Evolutionary conservation across 2,113 vertebrate genomes (phyloP), one percentile per base, ranked within the genome.

Genomic region (Hemiprocne comata): DNA sequence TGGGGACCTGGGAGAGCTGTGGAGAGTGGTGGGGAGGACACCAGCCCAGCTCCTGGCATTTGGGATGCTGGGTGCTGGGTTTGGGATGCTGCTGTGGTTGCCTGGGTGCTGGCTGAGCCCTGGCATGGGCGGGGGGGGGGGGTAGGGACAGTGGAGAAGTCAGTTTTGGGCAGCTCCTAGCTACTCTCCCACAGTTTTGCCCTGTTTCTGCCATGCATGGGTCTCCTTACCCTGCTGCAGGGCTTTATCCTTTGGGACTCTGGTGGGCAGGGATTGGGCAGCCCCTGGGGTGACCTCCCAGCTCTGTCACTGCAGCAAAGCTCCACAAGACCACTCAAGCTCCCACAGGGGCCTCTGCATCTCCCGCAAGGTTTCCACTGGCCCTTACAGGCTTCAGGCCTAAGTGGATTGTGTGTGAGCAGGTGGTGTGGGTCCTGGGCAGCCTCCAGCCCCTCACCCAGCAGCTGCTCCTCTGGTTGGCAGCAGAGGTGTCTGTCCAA

Each of bases 171-270:
- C 40, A 85, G 57, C 44, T 82, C 54, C n/a, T 48, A n/a, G 50
- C 46, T 64, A 65, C 60, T 29, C 33, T 60, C n/a, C 61, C 6
- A 0, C 1, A 25, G 11, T 5, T 86, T 51, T 54, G 65, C 33
- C 44, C 60, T 2, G 0, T 77, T 36, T 73, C 75, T 92, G 42
- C 34, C 1, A 1, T 23, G 23, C 10, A 0, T 5, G 38, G 10
- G 38, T 20, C 23, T 90, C n/a, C 55, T 31, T 13, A 25, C 25
- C 10, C 57, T 25, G 50, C 31, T 6, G 28, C 26, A 24, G 50
- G 44, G 26, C 75, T 79, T 50, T 42, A 58, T 89, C 51, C 40
- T 54, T 20, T 0, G 0, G 21, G 38, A 23, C 4, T 64, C 10
- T 25, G 0, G 0, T 40, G 77, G 50, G 23, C 33, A 31, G 46